phyloP scores from a whole-genome alignment of 2,113 vertebrate genomes.

The Oenanthe melanoleuca region DNA sequence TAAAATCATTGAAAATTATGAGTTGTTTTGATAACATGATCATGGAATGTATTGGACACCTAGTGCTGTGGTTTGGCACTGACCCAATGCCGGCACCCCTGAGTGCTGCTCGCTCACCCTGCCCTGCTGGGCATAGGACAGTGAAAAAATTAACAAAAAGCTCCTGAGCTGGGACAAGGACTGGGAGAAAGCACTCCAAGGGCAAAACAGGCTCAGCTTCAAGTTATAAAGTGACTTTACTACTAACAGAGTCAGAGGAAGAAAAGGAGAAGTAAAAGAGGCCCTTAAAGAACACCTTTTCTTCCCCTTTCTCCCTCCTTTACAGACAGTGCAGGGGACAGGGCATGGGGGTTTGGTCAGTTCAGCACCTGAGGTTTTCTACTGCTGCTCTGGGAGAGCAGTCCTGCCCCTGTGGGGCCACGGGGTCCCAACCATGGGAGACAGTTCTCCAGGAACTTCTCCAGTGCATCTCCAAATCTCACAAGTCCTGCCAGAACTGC shows the following conservation, averaged over 20 bases:
- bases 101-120: background rate
- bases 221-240: background rate
- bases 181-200: background rate
- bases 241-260: background rate
- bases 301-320: too few relatives aligned
- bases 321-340: background rate
- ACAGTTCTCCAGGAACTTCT: background rate
- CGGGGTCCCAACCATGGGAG: background rate
- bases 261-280: background rate
- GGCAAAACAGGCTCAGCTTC: background rate
- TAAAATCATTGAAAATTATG: background rate
- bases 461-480: background rate
- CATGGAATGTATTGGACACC: background rate
- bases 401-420: fast-evolving
- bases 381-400: background rate
- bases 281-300: background rate
- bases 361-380: background rate
- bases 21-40: background rate
- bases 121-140: background rate
- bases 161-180: background rate
- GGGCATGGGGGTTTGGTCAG: too few relatives aligned
- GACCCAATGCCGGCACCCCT: background rate
- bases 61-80: background rate
- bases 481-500: fast-evolving
- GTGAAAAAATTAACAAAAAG: background rate